Evolutionary conservation across 1,140 invertebrate species (phyloP), one percentile per base, ranked within the genome.

Genomic region (Bilobella aurantiaca): DNA sequence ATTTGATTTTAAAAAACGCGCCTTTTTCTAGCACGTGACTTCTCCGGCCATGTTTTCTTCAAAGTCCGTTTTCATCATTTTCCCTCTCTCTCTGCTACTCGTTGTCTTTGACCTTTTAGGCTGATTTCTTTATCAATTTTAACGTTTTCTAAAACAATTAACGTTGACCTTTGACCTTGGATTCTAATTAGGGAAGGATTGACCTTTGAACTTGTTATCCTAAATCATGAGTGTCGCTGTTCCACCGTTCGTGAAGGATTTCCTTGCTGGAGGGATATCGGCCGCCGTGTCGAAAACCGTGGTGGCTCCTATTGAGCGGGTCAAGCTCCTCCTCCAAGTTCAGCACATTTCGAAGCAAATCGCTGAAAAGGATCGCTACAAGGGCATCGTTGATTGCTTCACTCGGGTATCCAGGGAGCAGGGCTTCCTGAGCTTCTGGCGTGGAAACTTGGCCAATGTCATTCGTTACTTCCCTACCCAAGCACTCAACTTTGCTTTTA

Each of bases 181-280:
- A n/a, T n/a, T n/a, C n/a, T n/a, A n/a, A n/a, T n/a, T n/a, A n/a
- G n/a, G n/a, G n/a, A n/a, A n/a, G n/a, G n/a, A 42, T 42, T 42
- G 37, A 42, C 8, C 37, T 42, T 12, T 42, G 8, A 42, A n/a
- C 49, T 5, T 18, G 34, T 42, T 12, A 18, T 42, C 49, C 14
- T 23, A 5, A 25, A 64, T 58, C 14, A 62, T 62, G 47, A 42
- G 34, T 42, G 58, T 59, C 27, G 56, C 71, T 31, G 1, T 34
- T 1, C 27, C n/a, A 29, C 34, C 69, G 57, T 91, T 91, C 73
- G 75, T 83, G 68, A 87, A 92, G 79, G 90, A 93, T 78, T 92
- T 93, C 77, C 76, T 91, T 73, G 90, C 90, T 69, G 90, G 89
- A 75, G 92, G 92, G 76, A 83, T 93, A 73, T 88, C 90, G 64